Evolutionary conservation across 2,113 vertebrate genomes (phyloP).

Genomic region (Sardina pilchardus): DNA sequence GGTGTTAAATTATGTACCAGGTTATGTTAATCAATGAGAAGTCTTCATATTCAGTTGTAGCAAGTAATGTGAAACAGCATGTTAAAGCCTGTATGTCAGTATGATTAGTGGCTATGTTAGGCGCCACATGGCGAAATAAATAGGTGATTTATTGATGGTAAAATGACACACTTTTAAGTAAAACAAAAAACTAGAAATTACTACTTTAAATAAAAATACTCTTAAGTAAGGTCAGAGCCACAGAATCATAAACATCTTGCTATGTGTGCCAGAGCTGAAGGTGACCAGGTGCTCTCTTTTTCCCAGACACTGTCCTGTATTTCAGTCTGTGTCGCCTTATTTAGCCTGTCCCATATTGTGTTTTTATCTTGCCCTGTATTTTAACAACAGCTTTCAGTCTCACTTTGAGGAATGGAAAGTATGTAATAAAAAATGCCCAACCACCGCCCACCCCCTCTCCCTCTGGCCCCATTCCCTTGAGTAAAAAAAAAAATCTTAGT

Average conservation of each 20-base stretch:
- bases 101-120: neutral
- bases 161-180: too few relatives aligned
- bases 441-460: neutral
- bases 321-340: neutral
- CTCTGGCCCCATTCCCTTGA: neutral
- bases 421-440: neutral
- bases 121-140: too few relatives aligned
- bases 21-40: constrained; percentile 1
- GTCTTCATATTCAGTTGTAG: neutral
- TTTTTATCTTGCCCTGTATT: neutral
- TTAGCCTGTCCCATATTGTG: neutral
- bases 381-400: neutral
- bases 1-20: neutral
- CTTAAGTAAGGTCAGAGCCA: neutral
- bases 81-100: neutral
- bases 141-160: neutral
- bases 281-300: neutral
- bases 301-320: neutral
- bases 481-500: neutral
- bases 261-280: neutral
- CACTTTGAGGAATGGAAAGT: neutral
- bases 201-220: neutral
- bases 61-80: neutral
- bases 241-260: neutral
- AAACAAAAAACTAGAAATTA: neutral